Base-by-base conservation (phyloP, 2,888 invertebrate species). In the Gryllus longicercus region DNA sequence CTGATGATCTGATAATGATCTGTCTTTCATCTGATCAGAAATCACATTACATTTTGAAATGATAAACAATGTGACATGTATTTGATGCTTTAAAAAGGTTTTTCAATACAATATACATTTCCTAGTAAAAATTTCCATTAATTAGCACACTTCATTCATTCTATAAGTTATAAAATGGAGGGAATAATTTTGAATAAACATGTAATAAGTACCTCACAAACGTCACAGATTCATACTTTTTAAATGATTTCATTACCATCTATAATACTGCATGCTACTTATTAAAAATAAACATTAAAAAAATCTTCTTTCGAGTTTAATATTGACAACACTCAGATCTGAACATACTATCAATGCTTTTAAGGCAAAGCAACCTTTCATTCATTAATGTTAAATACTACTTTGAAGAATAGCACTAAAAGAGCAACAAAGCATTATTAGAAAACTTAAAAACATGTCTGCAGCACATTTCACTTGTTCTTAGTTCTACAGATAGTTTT, bases 151-250 rank as follows among this genome's bases (percentile, higher is more conserved):
- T 38, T 38, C 38, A 63, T n/a, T 63, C 63, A 63, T 5, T 63
- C 63, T 63, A 63, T 63, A 63, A 38, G 38, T 38, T n/a, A 63
- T 63, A 63, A 63, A 63, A 63, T 63, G 63, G 63, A 63, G 63
- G 63, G 63, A 63, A 12, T n/a, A 63, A 63, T 63, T 63, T 63
- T 63, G 63, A 63, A 63, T 63, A 63, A 63, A 14, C n/a, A 63
- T 63, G 63, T 63, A 63, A 63, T 63, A 63, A 63, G n/a, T 63
- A 18, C 14, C 16, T 63, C n/a, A n/a, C n/a, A 63, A 14, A 63
- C 63, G 4, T 18, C 63, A 63, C n/a, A n/a, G 14, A 63, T 63
- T 18, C 63, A 14, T 18, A 63, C 63, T 14, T 38, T 38, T 5
- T n/a, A 63, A 63, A 63, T n/a, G n/a, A 63, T n/a, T 18, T 63